Percentiles rank a stretch among this genome's conserved stretches.
These are phyloP conservation scores for Nesoenas mayeri DNA, from an alignment of 2,113 vertebrate species.

Conservation along the genomic window DNA sequence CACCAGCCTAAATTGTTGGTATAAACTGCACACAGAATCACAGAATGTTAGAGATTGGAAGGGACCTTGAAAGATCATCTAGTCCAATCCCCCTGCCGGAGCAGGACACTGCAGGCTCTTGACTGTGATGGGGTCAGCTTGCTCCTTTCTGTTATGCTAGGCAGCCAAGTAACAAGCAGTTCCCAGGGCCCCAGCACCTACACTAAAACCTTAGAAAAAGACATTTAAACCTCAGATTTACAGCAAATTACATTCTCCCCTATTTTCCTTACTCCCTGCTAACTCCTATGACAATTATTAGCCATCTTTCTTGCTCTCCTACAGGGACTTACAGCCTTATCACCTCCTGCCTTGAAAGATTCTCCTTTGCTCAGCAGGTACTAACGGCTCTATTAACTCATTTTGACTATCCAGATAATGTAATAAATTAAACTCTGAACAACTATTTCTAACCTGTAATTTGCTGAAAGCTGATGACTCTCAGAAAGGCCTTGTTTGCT, in stretches of 20 bases:
- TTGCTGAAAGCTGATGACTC: conserved; percentile 7
- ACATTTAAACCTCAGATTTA: background rate
- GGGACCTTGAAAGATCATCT: no score
- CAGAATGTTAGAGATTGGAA: no score
- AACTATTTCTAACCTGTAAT: conserved; percentile 17
- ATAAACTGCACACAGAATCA: background rate
- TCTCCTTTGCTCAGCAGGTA: conserved; percentile 25
- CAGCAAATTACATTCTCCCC: background rate
- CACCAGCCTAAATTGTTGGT: background rate
- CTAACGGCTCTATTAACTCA: conserved; percentile 17
- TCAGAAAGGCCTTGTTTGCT: background rate
- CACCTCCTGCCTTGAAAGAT: background rate
- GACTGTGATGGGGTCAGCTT: background rate
- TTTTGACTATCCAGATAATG: conserved; percentile 19
- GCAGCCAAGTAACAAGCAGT: background rate
- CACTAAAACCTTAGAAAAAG: background rate
- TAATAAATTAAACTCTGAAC: conserved; percentile 29
- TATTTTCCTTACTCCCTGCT: background rate
- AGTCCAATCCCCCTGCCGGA: no score
- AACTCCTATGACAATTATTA: conserved; percentile 43
- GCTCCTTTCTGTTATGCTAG: background rate
- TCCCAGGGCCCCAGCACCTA: background rate
- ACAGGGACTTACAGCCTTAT: conserved; percentile 6
- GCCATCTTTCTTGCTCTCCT: conserved; percentile 17
- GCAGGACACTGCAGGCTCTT: background rate